A percentile compares a stretch with the other conserved stretches of the same genome.
Conservation (phyloP, 2,113 vertebrate species). For the Dasyprocta punctata region DNA sequence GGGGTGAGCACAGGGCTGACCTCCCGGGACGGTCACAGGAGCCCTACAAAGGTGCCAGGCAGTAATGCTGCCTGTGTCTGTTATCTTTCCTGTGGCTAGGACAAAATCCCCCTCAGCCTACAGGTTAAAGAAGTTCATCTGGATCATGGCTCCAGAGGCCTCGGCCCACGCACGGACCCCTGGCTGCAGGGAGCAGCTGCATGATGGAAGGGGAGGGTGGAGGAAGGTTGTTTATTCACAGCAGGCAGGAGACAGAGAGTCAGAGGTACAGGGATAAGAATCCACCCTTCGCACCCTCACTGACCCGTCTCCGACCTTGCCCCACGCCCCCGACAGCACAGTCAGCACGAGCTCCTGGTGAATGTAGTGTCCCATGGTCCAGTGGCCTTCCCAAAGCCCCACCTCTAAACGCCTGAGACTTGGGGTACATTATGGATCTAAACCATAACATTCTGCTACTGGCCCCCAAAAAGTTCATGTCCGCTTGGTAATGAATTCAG, state of each 20-base stretch:
- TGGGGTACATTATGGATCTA: background rate
- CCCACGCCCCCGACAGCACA: background rate
- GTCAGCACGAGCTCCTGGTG: background rate
- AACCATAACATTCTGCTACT: background rate
- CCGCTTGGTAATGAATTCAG: background rate
- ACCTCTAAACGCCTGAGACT: background rate
- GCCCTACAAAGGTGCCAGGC: background rate
- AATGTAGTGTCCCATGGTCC: background rate
- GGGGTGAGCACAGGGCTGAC: background rate
- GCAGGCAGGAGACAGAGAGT: background rate
- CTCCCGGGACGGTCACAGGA: background rate
- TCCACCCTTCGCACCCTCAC: background rate
- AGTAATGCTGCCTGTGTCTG: background rate
- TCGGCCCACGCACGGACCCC: background rate
- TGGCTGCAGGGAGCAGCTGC: background rate
- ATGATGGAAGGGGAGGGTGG: background rate
- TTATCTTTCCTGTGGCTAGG: background rate
- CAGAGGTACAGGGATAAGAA: background rate
- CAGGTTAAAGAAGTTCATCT: background rate
- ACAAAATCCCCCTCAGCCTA: background rate
- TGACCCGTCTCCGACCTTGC: background rate
- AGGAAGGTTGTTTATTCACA: background rate
- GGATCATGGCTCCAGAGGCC: background rate
- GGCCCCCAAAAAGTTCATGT: background rate
- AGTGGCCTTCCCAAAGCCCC: background rate